Evolutionary conservation across 2,888 invertebrate genomes (phyloP).

Genomic region (Amblyjoppa fuscipennis): DNA sequence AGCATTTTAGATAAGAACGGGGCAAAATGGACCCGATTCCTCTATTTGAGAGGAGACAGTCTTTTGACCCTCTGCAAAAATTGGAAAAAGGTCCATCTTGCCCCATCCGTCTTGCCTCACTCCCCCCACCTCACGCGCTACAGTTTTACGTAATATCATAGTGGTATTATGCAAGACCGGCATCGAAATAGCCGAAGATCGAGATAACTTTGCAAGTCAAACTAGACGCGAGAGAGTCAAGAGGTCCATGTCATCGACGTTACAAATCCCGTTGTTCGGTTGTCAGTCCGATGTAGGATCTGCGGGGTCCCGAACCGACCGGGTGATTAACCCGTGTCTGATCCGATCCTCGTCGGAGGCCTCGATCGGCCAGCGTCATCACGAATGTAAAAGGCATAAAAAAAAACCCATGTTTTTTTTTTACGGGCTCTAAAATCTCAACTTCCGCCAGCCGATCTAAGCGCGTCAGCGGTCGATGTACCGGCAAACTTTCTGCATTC

Average conservation of each 20-base stretch:
- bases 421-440: neutral
- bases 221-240: constrained; percentile 68
- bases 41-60: too few relatives aligned
- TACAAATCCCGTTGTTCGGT: constrained; percentile 72
- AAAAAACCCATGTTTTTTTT: neutral
- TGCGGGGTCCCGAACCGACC: constrained; percentile 60
- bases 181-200: constrained; percentile 3
- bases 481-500: too few relatives aligned
- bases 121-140: too few relatives aligned
- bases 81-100: too few relatives aligned
- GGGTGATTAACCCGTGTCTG: constrained; percentile 73
- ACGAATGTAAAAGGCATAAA: constrained; percentile 11
- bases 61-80: too few relatives aligned
- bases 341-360: neutral
- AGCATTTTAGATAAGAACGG: too few relatives aligned
- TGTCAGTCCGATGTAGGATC: constrained; percentile 71
- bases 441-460: neutral
- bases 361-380: constrained; percentile 19
- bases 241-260: constrained; percentile 70
- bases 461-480: too few relatives aligned
- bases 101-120: too few relatives aligned
- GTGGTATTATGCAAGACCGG: neutral
- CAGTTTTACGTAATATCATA: neutral
- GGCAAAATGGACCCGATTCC: too few relatives aligned
- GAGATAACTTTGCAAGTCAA: constrained; percentile 41